Evolutionary conservation across 2,797 vertebrate species (phyloP).

Genomic region (Girardinus metallicus): DNA sequence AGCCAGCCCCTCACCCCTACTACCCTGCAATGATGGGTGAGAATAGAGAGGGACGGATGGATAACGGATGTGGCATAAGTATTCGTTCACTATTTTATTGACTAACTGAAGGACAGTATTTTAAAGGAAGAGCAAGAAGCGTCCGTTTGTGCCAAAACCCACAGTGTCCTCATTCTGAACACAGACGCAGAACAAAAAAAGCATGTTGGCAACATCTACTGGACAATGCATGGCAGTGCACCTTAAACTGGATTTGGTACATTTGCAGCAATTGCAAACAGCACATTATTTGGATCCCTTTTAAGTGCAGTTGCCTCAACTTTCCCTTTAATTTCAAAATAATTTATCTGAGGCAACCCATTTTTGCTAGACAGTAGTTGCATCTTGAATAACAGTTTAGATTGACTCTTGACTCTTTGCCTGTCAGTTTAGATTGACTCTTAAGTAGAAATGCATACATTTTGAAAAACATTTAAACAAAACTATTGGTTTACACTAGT

Average conservation of each 20-base stretch:
- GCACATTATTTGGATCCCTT: neutral
- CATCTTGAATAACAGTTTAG: neutral
- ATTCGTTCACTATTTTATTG: neutral
- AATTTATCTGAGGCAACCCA: too few species aligned
- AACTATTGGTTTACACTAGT: neutral
- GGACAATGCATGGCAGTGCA: constrained; percentile 54
- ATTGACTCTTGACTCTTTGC: too few species aligned
- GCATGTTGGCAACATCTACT: constrained; percentile 55
- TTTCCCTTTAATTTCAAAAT: neutral
- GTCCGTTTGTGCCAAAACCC: constrained; percentile 18
- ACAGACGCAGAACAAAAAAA: neutral
- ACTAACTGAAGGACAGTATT: neutral
- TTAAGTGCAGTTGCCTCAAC: neutral
- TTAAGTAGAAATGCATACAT: neutral
- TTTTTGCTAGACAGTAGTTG: neutral
- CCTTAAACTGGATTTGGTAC: neutral
- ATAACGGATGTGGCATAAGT: neutral
- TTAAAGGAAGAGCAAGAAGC: constrained; percentile 15
- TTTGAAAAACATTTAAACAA: neutral
- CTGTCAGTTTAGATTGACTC: neutral
- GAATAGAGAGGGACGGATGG: neutral
- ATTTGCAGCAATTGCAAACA: neutral
- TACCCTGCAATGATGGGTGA: neutral
- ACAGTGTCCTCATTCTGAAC: constrained; percentile 50
- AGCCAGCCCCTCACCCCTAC: neutral